Base-by-base conservation (phyloP, 92 coral and sea anemone species). In the Parazoanthus swiftii region DNA sequence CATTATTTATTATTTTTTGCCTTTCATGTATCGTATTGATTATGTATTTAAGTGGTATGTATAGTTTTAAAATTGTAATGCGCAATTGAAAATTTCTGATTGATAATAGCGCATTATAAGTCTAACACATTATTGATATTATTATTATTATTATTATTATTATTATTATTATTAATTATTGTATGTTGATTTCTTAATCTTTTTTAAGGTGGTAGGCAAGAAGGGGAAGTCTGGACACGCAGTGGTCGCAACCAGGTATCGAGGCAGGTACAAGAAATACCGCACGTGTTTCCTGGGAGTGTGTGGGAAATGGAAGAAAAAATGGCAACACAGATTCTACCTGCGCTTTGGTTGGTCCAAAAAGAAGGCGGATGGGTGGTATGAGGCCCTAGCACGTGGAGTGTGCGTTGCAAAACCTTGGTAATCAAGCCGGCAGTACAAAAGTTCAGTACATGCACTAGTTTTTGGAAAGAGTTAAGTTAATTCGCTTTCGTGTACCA, bases 301-400 rank as follows among this genome's bases (percentile, higher is more conserved):
- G 0, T 74, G 77, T 33, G 77, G 77, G 20, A 74, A 74, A 36
- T 74, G 77, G 77, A 74, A 74, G 77, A 74, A 74, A 11, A 74
- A 20, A 74, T 74, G 77, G 77, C 77, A 74, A 11, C 77, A 74
- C 77, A 74, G 36, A 23, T 74, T 74, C 42, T 74, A 36, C 77
- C 20, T 74, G 77, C 77, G 77, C 5, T 74, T 74, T 74, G 77
- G 77, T 33, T 74, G 77, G 77, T 20, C 43, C 18, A 33, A 36
- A 33, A 74, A 74, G 16, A 33, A 33, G 23, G 77, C 37, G 15
- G 21, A 74, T 5, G 77, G 46, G 1, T 74, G 77, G 77, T 74
- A 74, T n/a, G 8, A 23, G 42, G 77, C 77, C 43, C 42, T 74
- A 23, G 46, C 77, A 8, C 77, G 77, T 2, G 48, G 77, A 0